Evolutionary conservation across 1,140 invertebrate genomes (phyloP).

Genomic region (Lordiphosa collinella): DNA sequence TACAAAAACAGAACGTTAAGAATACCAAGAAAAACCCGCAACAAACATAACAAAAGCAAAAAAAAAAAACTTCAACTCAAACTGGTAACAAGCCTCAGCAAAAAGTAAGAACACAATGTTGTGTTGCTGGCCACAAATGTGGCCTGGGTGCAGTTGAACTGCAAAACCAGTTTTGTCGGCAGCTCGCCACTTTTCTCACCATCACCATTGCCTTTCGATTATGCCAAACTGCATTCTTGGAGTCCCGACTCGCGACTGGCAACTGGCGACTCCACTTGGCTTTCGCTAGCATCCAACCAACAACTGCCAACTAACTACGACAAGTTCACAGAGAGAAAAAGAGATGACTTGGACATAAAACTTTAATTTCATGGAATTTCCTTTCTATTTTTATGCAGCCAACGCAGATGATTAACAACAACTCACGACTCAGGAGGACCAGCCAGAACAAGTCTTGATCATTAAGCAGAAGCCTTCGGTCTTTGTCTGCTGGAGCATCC

Average conservation of each 20-base stretch:
- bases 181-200: constrained; percentile 56
- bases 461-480: constrained; percentile 22
- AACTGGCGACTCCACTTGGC: constrained; percentile 27
- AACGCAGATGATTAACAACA: constrained; percentile 50
- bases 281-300: constrained; percentile 31
- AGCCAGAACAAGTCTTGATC: constrained; percentile 32
- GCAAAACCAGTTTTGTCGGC: constrained; percentile 45
- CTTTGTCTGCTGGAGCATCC: neutral
- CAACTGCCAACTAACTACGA: constrained; percentile 7
- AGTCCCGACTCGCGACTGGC: constrained; percentile 29
- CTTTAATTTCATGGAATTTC: constrained; percentile 71
- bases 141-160: constrained; percentile 31
- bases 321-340: constrained; percentile 40
- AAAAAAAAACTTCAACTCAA: constrained; percentile 34
- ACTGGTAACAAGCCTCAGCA: constrained; percentile 61
- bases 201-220: constrained; percentile 62
- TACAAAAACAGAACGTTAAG: constrained; percentile 28
- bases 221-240: constrained; percentile 70
- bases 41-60: constrained; percentile 12
- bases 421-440: constrained; percentile 10
- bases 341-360: constrained; percentile 41
- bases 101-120: constrained; percentile 67
- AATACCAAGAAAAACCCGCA: constrained; percentile 39
- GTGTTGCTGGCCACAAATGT: constrained; percentile 22
- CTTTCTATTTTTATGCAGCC: constrained; percentile 70